Percentiles rank a stretch among this genome's conserved stretches.
Conservation (phyloP, 2,888 invertebrate genomes). For the Drosophila percnosoma region DNA sequence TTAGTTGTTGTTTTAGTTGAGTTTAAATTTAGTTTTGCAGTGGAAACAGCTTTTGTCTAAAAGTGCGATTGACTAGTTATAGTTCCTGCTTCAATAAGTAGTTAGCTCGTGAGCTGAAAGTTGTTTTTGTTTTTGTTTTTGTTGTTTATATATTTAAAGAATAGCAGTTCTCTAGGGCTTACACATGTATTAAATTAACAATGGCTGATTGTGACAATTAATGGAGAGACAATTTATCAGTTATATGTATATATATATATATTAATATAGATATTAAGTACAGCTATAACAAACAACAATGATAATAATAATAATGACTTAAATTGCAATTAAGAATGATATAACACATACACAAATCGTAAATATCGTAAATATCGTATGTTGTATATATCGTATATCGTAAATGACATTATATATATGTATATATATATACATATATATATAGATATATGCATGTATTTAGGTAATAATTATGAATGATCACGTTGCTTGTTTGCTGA, state of each 20-base stretch:
- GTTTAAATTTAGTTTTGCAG: slow-evolving; percentile 21
- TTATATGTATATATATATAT: slow-evolving; percentile 19
- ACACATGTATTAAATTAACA: slow-evolving; percentile 79
- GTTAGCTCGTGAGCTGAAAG: slow-evolving; percentile 22
- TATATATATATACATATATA: slow-evolving; percentile 22
- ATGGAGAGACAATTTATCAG: slow-evolving; percentile 59
- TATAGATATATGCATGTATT: slow-evolving; percentile 21
- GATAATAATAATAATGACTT: slow-evolving; percentile 42
- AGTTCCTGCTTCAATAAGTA: slow-evolving; percentile 27
- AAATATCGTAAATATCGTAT: slow-evolving; percentile 21
- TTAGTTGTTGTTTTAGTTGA: slow-evolving; percentile 15
- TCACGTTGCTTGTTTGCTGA: slow-evolving; percentile 77
- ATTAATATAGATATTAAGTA: slow-evolving; percentile 62
- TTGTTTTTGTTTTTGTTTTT: slow-evolving; percentile 19
- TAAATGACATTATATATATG: slow-evolving; percentile 20
- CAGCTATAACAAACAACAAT: slow-evolving; percentile 78
- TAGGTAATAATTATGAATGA: slow-evolving; percentile 55
- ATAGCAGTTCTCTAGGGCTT: slow-evolving; percentile 58
- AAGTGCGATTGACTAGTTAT: slow-evolving; percentile 60
- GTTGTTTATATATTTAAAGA: slow-evolving; percentile 33
- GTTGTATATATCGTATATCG: slow-evolving; percentile 7
- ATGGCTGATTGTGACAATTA: slow-evolving; percentile 62
- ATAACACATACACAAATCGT: slow-evolving; percentile 33
- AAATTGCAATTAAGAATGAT: slow-evolving; percentile 50
- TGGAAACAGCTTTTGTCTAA: slow-evolving; percentile 19